Evolutionary conservation across 2,888 invertebrate genomes (phyloP).

Genomic region (Zele albiditarsus): DNA sequence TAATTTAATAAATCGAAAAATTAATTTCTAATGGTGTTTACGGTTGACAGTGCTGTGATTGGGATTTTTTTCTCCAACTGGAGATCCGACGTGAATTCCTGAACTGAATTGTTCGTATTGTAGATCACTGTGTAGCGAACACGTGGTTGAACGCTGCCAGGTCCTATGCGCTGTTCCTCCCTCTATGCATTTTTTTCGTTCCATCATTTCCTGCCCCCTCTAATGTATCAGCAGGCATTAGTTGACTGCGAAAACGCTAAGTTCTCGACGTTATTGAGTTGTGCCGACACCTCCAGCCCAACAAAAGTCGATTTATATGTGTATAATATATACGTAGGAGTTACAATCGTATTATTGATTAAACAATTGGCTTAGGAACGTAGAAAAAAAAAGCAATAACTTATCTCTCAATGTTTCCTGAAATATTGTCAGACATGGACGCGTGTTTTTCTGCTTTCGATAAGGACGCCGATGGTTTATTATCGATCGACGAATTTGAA

Average conservation of each 20-base stretch:
- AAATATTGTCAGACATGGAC: slow-evolving; percentile 78
- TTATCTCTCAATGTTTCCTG: slow-evolving; percentile 3
- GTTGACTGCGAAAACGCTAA: neutral
- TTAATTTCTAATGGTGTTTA: neutral
- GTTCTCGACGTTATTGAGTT: neutral
- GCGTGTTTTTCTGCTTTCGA: slow-evolving; percentile 93
- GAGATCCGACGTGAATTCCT: neutral
- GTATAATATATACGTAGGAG: neutral
- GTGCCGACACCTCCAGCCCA: neutral
- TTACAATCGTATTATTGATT: slow-evolving; percentile 61
- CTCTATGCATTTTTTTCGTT: neutral
- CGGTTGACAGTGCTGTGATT: neutral
- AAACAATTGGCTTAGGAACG: slow-evolving; percentile 67
- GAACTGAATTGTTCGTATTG: neutral
- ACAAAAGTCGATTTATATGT: slow-evolving; percentile 8
- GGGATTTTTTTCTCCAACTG: neutral
- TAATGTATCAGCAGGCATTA: neutral
- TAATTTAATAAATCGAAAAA: slow-evolving; percentile 16
- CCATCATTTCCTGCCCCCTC: neutral
- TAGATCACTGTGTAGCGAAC: neutral
- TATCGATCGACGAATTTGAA: slow-evolving; percentile 85
- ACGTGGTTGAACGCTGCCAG: neutral
- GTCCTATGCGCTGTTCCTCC: neutral
- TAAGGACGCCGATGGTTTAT: slow-evolving; percentile 89
- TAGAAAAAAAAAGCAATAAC: slow-evolving; percentile 65